phyloP scores from a whole-genome alignment of 2,888 invertebrate genomes.

The Trissolcus japonicus region DNA sequence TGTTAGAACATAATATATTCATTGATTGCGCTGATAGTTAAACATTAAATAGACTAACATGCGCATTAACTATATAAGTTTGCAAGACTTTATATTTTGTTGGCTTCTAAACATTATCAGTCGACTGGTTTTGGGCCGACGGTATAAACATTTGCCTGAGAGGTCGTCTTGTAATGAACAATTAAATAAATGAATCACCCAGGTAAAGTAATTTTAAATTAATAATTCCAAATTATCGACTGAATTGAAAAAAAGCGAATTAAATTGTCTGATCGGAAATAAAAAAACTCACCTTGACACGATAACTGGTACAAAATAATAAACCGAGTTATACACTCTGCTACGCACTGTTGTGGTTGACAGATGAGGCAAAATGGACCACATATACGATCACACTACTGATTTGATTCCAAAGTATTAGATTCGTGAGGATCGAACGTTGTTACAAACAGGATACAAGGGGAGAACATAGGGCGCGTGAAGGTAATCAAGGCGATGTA shows the following conservation, averaged over 20 bases:
- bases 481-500: conserved; percentile 73
- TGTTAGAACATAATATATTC: no score
- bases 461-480: conserved; percentile 68
- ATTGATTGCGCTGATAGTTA: no score
- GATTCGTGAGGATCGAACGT: conserved; percentile 66
- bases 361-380: conserved; percentile 60
- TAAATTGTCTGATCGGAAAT: conserved; percentile 33
- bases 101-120: no score
- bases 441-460: conserved; percentile 67
- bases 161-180: no score
- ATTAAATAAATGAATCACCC: no score
- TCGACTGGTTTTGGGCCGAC: no score
- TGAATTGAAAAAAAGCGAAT: conserved; percentile 19
- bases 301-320: conserved; percentile 70
- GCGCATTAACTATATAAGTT: no score
- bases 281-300: conserved; percentile 69
- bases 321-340: conserved; percentile 65
- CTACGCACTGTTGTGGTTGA: conserved; percentile 59
- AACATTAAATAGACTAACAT: no score
- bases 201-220: no score
- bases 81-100: no score
- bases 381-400: conserved; percentile 55
- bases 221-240: background rate
- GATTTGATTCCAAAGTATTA: conserved; percentile 62
- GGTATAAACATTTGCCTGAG: no score